phyloP scores from a whole-genome alignment of 2,888 invertebrate genomes.

The Scaptomyza polygonia region DNA sequence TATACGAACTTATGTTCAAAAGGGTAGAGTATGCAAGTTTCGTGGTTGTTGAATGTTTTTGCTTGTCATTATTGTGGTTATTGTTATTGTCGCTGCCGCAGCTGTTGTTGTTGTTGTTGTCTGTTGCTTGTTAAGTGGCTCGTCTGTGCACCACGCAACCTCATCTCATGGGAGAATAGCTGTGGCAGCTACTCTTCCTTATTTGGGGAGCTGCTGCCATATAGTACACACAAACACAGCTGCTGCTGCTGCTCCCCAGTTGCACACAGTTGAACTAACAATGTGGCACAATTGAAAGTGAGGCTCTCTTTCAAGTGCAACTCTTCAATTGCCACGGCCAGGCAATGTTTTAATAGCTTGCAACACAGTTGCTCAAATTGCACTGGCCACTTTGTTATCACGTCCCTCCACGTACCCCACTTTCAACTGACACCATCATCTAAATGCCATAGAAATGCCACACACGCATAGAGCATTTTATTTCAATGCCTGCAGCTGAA shows the following conservation, averaged over 20 bases:
- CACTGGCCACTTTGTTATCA: slow-evolving; percentile 47
- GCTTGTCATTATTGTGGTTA: slow-evolving; percentile 46
- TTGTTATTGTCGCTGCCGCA: slow-evolving; percentile 31
- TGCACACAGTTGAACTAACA: slow-evolving; percentile 17
- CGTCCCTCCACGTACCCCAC: slow-evolving; percentile 25
- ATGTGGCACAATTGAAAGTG: slow-evolving; percentile 48
- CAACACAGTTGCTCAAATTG: slow-evolving; percentile 58
- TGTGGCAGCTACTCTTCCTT: slow-evolving; percentile 14
- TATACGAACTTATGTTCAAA: neutral
- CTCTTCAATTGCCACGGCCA: slow-evolving; percentile 45
- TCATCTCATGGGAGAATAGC: slow-evolving; percentile 19
- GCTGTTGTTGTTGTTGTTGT: slow-evolving; percentile 16
- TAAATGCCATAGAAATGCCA: slow-evolving; percentile 32
- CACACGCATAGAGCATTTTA: slow-evolving; percentile 3
- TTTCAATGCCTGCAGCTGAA: slow-evolving; percentile 16
- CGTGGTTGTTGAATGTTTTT: slow-evolving; percentile 19
- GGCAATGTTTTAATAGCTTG: slow-evolving; percentile 41
- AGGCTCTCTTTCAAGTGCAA: slow-evolving; percentile 44
- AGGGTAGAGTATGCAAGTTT: slow-evolving; percentile 28
- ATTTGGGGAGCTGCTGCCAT: slow-evolving; percentile 34
- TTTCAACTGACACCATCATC: slow-evolving; percentile 4
- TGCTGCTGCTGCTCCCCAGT: neutral
- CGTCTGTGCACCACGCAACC: slow-evolving; percentile 21
- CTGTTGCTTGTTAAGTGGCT: slow-evolving; percentile 61
- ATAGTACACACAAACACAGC: slow-evolving; percentile 1